Evolutionary conservation across 2,113 vertebrate species (phyloP).

Genomic region (Xyliphius kryptos): DNA sequence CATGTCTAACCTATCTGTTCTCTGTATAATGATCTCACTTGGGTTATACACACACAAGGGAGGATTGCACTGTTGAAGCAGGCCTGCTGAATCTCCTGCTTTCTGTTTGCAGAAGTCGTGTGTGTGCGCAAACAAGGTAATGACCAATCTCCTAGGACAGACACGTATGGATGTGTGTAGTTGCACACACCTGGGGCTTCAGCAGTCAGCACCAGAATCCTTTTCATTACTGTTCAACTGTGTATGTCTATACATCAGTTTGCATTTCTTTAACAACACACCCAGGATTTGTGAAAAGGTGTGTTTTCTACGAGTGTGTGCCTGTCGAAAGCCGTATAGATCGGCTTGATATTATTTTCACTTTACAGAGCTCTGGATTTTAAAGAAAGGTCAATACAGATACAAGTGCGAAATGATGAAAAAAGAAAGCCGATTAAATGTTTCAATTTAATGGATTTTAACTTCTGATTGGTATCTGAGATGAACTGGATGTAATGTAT

Average conservation of each 20-base stretch:
- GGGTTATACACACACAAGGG: conserved; percentile 22
- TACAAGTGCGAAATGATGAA: too few species aligned
- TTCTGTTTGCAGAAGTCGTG: conserved; percentile 28
- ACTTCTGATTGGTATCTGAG: too few species aligned
- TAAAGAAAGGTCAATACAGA: neutral
- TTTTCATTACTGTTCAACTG: conserved; percentile 21
- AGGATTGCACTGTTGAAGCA: conserved; percentile 24
- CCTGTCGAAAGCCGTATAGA: neutral
- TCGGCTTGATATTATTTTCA: conserved; percentile 13
- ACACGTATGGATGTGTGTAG: conserved; percentile 9
- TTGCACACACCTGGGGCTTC: conserved; percentile 26
- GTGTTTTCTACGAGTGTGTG: conserved; percentile 1
- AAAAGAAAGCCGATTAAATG: too few species aligned
- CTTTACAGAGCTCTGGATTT: neutral
- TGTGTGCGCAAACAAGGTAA: conserved; percentile 30
- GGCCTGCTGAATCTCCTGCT: conserved; percentile 24
- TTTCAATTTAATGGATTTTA: too few species aligned
- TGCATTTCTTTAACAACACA: neutral
- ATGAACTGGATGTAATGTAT: too few species aligned
- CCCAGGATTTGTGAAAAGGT: neutral
- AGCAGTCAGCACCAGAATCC: conserved; percentile 1
- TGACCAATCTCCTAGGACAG: conserved; percentile 28
- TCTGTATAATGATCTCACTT: conserved; percentile 36
- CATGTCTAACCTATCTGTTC: conserved; percentile 33
- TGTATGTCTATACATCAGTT: neutral